Evolutionary conservation across 2,888 invertebrate genomes (phyloP).

Genomic region (Pyrrhia umbra): DNA sequence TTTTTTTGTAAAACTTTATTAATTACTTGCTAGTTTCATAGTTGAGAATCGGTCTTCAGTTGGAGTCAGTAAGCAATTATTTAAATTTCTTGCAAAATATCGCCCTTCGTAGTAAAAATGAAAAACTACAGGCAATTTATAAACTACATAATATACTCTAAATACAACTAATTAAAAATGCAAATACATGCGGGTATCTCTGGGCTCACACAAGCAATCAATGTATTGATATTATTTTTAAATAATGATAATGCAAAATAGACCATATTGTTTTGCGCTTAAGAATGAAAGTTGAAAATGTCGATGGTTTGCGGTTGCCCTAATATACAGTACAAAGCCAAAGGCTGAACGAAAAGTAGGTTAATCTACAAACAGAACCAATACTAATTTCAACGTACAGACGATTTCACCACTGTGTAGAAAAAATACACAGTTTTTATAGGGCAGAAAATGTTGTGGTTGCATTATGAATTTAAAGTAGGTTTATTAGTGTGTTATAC

Average conservation of each 20-base stretch:
- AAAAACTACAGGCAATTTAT: conserved; percentile 16
- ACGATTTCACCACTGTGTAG: conserved; percentile 21
- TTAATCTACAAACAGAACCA: conserved; percentile 24
- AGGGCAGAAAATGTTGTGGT: too few relatives aligned
- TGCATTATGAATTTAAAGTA: too few relatives aligned
- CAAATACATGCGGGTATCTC: conserved; percentile 34
- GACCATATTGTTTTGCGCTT: background rate
- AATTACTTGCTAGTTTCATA: too few relatives aligned
- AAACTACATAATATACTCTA: conserved; percentile 18
- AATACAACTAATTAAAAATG: conserved; percentile 26
- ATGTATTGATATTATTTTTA: background rate
- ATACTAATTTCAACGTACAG: background rate
- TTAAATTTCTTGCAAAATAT: conserved; percentile 13
- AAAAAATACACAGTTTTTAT: too few relatives aligned
- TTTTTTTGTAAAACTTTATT: too few relatives aligned
- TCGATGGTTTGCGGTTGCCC: background rate
- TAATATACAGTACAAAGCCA: conserved; percentile 1
- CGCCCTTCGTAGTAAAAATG: background rate
- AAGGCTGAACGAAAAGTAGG: conserved; percentile 11
- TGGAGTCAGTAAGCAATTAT: background rate
- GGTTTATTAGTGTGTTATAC: too few relatives aligned
- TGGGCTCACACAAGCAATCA: conserved; percentile 1
- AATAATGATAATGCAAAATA: background rate
- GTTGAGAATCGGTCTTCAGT: too few relatives aligned
- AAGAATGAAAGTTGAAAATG: background rate